Base-by-base conservation (phyloP, 2,113 vertebrate species). In the Elgaria multicarinata region DNA sequence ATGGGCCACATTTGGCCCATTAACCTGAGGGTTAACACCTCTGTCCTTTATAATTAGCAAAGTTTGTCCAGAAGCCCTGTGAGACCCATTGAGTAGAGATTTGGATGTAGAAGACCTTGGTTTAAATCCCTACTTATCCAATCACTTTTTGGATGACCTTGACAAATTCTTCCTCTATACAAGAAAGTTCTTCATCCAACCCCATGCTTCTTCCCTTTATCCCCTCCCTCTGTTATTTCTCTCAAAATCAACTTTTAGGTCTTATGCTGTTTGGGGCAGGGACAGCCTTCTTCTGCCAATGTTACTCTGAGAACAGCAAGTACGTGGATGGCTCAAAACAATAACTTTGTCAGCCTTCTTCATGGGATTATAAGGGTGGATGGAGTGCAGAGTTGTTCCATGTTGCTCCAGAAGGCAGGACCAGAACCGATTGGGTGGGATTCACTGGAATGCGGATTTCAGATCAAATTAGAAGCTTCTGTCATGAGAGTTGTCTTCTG, bases 401-500 rank as follows among this genome's bases (percentile, higher is more conserved):
- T 62, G 58, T 14, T 62, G 58, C 14, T 72, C n/a, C 36, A 72
- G 18, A 72, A 14, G 36, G 33, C 36, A 16, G 74, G 36, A 39
- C 36, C 2, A 36, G 31, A 39, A 71, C 8, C 67, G 13, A 18
- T n/a, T 72, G 5, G 36, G 71, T 36, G 18, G 71, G 20, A 36
- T n/a, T 72, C 18, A 39, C 71, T 16, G 18, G 16, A 72, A 72
- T 16, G 71, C 18, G 39, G 58, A 12, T 62, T 62, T 22, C 58
- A 62, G 18, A 62, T 18, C 2, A 62, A 62, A 62, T 20, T 22
- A 62, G 58, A 3, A 62, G 58, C 13, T 6, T 62, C 7, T 64
- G 36, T 22, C 75, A 87, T 50, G 76, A 80, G 64, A 84, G 69
- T 83, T 83, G 26, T 90, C 36, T 79, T 76, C 64, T 83, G 89